Base-by-base conservation (phyloP, 2,797 vertebrate genomes). In the Lepilemur septentrionalis region DNA sequence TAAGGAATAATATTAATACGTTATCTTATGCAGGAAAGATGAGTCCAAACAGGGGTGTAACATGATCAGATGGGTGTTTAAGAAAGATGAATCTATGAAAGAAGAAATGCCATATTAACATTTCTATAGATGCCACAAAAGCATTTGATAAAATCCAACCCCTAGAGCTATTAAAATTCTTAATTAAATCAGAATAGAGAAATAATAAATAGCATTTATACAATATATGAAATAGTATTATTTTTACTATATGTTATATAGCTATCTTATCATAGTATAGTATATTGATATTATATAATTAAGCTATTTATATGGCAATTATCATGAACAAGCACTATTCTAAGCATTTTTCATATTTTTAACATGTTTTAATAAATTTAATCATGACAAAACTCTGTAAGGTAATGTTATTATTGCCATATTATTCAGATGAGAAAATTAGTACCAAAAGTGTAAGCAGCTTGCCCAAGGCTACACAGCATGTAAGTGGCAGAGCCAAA, bases 291-390 rank as follows among this genome's bases (percentile, higher is more conserved):
- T 63, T 61, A 50, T 70, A 89, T 46, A 90, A 82, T 43, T 61
- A 67, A n/a, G 2, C 14, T 35, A 48, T 70, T 63, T 79, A 63
- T 72, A 52, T 59, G 59, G n/a, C 11, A 84, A 87, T 82, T 65
- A 69, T 35, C 65, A 70, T 89, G 65, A 55, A 23, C 10, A 79
- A 72, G 46, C n/a, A 50, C 7, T 85, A 5, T 35, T 67, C 25
- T 59, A 80, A 80, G 35, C 35, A 80, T 80, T 65, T 75, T 83
- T 93, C 52, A 93, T 72, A 79, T 72, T 59, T 88, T 93, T 79
- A 92, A n/a, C 41, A 46, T 82, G 72, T 52, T 90, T 84, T 93
- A 86, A 94, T 92, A 18, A 79, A 86, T 32, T 72, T 95, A 61
- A 83, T 63, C n/a, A 35, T 91, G 81, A 83, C 43, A 78, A 83